Percentiles rank a stretch among this genome's conserved stretches.
Conservation (phyloP, 1,140 invertebrate genomes). For the Drosophila murphyi region DNA sequence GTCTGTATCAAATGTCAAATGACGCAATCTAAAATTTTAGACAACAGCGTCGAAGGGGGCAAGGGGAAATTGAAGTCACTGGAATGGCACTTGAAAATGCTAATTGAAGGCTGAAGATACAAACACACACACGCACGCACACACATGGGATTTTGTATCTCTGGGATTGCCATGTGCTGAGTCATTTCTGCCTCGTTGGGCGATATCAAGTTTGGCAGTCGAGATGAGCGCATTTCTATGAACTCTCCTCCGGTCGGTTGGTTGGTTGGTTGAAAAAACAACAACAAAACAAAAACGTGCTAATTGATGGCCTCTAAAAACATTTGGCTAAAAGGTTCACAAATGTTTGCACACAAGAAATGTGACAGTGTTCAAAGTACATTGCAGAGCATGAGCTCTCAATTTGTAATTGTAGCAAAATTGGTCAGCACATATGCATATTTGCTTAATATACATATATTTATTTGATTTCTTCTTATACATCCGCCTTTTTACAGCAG, state of each 20-base stretch:
- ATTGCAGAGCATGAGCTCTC: not conserved
- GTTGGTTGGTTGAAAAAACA: not conserved
- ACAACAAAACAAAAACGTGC: slow-evolving; percentile 28
- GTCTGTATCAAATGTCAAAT: slow-evolving; percentile 75
- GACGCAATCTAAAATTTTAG: slow-evolving; percentile 52
- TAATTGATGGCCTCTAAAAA: slow-evolving; percentile 27
- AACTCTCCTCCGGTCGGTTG: slow-evolving; percentile 22
- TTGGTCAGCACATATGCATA: not conserved
- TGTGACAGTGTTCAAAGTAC: slow-evolving; percentile 9
- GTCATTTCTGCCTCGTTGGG: slow-evolving; percentile 16
- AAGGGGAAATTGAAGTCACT: not conserved
- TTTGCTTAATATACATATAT: too few relatives aligned
- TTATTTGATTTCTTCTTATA: not conserved
- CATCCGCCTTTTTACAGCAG: too few relatives aligned
- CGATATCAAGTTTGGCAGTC: slow-evolving; percentile 34
- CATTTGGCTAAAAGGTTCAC: slow-evolving; percentile 13
- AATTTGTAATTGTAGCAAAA: not conserved
- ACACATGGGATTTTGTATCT: slow-evolving; percentile 26
- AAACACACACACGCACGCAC: not conserved
- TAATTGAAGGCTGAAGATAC: slow-evolving; percentile 73
- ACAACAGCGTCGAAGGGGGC: slow-evolving; percentile 8
- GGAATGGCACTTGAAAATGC: slow-evolving; percentile 55
- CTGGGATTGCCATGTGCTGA: slow-evolving; percentile 46
- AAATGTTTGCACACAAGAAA: slow-evolving; percentile 22
- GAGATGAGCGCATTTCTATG: slow-evolving; percentile 38